Percentiles rank a stretch among this genome's conserved stretches.
These are phyloP conservation scores for Onychorhynchus coronatus DNA, from an alignment of 2,113 vertebrate species.

Conservation along the genomic window DNA sequence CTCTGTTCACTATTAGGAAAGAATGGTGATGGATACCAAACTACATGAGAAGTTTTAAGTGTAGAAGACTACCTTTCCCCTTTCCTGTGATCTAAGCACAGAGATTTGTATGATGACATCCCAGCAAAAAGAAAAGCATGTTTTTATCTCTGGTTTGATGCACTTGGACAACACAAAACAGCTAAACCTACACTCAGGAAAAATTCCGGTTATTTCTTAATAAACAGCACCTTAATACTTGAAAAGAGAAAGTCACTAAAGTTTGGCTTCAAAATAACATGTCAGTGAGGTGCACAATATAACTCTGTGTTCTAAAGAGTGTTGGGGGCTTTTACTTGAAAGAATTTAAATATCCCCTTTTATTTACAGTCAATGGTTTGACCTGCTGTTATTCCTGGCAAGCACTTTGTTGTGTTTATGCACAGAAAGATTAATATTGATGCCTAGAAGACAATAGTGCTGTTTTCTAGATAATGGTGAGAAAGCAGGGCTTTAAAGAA, in stretches of 20 bases:
- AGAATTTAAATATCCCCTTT: background rate
- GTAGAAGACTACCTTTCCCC: background rate
- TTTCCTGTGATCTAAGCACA: background rate
- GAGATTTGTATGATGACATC: background rate
- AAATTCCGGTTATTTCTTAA: background rate
- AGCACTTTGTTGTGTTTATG: background rate
- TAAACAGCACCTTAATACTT: background rate
- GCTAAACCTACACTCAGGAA: background rate
- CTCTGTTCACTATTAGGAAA: background rate
- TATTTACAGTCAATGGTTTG: background rate
- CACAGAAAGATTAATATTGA: background rate
- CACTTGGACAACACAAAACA: background rate
- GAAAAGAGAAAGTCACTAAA: background rate
- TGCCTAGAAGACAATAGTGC: background rate
- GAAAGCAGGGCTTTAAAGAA: background rate
- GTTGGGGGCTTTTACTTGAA: background rate
- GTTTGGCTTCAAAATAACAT: background rate
- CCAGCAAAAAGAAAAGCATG: background rate
- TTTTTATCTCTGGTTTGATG: background rate
- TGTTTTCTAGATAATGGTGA: background rate
- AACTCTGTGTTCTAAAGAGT: background rate
- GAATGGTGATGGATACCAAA: background rate
- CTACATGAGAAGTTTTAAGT: background rate
- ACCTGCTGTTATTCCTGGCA: background rate
- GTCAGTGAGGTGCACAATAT: background rate